Evolutionary conservation across 2,113 vertebrate species (phyloP).

Genomic region (Lepus americanus): DNA sequence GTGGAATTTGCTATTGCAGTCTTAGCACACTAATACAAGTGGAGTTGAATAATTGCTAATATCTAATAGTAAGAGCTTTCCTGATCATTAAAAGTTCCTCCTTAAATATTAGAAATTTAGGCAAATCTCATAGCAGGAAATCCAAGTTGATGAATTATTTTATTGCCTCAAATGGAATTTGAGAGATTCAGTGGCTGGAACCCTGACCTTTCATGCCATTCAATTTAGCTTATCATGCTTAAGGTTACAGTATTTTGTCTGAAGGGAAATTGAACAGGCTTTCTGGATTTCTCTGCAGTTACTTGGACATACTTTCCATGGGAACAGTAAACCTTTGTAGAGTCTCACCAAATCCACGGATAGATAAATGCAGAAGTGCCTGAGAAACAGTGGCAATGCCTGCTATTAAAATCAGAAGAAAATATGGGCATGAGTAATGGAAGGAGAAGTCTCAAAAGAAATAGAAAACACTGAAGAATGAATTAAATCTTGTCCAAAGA

Average conservation of each 20-base stretch:
- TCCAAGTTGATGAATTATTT: slow-evolving; percentile 36
- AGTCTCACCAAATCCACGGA: neutral
- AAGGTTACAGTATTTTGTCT: neutral
- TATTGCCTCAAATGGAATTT: neutral
- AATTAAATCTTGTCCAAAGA: slow-evolving; percentile 29
- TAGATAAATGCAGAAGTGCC: neutral
- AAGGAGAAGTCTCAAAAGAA: neutral
- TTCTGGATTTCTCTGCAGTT: neutral
- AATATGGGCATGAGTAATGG: neutral
- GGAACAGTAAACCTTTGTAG: neutral
- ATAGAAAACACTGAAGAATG: neutral
- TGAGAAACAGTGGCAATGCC: neutral
- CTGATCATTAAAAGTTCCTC: neutral
- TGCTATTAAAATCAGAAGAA: neutral
- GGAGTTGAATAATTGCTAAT: neutral
- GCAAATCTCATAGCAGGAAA: neutral
- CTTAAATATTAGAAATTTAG: slow-evolving; percentile 39
- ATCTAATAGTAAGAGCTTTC: slow-evolving; percentile 17
- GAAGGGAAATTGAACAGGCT: neutral
- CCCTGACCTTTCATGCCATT: neutral
- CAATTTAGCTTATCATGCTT: neutral
- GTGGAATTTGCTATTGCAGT: neutral
- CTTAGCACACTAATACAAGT: neutral
- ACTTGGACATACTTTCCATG: neutral
- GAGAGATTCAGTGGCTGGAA: neutral